A percentile compares a stretch with the other conserved stretches of the same genome.
Evolutionary conservation across 64 coral and sea anemone species (phyloP).

Genomic region (Montipora foliosa): DNA sequence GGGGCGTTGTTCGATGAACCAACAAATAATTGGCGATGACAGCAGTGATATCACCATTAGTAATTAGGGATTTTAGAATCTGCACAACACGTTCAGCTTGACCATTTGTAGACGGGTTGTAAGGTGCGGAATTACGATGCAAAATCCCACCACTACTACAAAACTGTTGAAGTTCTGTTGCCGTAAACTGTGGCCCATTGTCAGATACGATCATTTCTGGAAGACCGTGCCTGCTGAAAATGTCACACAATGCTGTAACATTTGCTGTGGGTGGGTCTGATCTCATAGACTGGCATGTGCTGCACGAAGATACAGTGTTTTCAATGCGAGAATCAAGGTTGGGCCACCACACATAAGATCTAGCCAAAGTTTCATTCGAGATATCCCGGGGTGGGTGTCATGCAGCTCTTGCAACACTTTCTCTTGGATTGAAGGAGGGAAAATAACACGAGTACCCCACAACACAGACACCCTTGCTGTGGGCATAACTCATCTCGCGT

Average conservation of each 20-base stretch:
- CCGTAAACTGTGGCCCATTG: slow-evolving; percentile 8
- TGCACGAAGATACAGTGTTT: neutral
- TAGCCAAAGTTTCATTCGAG: slow-evolving; percentile 65
- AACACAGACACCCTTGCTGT: slow-evolving; percentile 44
- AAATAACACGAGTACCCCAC: slow-evolving; percentile 46
- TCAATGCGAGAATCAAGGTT: slow-evolving; percentile 62
- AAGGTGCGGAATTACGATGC: slow-evolving; percentile 43
- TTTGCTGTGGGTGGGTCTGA: slow-evolving; percentile 29
- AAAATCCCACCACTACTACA: slow-evolving; percentile 43
- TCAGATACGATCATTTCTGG: slow-evolving; percentile 36
- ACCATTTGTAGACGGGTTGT: slow-evolving; percentile 58
- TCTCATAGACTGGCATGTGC: neutral
- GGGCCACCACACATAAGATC: slow-evolving; percentile 67
- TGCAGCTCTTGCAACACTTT: slow-evolving; percentile 55
- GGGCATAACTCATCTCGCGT: slow-evolving; percentile 49
- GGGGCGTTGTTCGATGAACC: slow-evolving; percentile 22
- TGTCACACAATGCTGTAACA: slow-evolving; percentile 47
- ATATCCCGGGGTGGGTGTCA: slow-evolving; percentile 57
- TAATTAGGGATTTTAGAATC: slow-evolving; percentile 48
- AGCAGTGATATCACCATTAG: slow-evolving; percentile 26
- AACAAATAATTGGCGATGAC: neutral
- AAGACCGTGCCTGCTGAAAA: neutral
- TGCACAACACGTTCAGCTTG: slow-evolving; percentile 66
- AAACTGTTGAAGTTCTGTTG: slow-evolving; percentile 61
- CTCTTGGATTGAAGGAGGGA: slow-evolving; percentile 56